Percentiles rank a stretch among this genome's conserved stretches.
phyloP scores from a whole-genome alignment of 2,888 invertebrate species.

The Hermaeophaga mercurialis region DNA sequence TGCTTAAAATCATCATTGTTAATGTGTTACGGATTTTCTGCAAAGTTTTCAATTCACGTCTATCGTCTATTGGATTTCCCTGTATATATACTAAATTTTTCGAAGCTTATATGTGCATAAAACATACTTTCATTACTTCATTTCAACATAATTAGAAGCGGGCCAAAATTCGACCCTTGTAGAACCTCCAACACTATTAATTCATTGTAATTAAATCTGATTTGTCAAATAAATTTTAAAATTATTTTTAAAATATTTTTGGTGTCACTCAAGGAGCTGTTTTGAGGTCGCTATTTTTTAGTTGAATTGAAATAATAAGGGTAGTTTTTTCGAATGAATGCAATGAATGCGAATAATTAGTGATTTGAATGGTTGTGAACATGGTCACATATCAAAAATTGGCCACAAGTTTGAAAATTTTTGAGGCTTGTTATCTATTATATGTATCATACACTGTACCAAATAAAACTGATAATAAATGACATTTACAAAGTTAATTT shows the following conservation, averaged over 20 bases:
- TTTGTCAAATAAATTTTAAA: no score
- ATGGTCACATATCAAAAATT: slow-evolving; percentile 52
- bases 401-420: slow-evolving; percentile 42
- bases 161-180: no score
- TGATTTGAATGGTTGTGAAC: slow-evolving; percentile 50
- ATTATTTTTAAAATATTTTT: no score
- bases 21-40: slow-evolving; percentile 32
- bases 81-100: slow-evolving; percentile 36
- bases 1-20: slow-evolving; percentile 33
- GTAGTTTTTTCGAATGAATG: slow-evolving; percentile 30
- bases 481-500: slow-evolving; percentile 51
- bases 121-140: no score
- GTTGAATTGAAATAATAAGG: no score
- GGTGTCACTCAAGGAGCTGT: no score
- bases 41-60: slow-evolving; percentile 37
- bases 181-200: no score
- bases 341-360: slow-evolving; percentile 32
- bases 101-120: slow-evolving; percentile 17
- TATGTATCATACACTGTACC: slow-evolving; percentile 58
- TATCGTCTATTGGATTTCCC: slow-evolving; percentile 37
- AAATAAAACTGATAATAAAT: slow-evolving; percentile 52
- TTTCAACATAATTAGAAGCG: no score
- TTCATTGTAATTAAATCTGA: no score
- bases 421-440: slow-evolving; percentile 52
- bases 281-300: no score